Percentiles rank a stretch among this genome's conserved stretches.
Conservation (phyloP, 1,140 invertebrate genomes). For the Cydia pomonella region DNA sequence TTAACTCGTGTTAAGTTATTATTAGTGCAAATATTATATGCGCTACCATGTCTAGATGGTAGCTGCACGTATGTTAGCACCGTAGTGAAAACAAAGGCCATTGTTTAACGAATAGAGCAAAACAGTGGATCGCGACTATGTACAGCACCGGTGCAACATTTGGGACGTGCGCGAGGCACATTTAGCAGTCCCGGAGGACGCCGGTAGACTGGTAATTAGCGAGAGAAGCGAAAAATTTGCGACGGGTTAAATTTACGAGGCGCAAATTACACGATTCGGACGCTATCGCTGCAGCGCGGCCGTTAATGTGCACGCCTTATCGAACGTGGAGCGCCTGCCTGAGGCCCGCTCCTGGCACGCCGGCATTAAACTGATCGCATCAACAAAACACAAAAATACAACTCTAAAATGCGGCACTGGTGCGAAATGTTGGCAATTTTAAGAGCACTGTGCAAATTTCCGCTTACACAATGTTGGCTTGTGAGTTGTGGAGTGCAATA, state of each 20-base stretch:
- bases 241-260: slow-evolving; percentile 78
- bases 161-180: slow-evolving; percentile 73
- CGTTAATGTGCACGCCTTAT: slow-evolving; percentile 78
- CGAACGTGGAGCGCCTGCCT: slow-evolving; percentile 52
- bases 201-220: slow-evolving; percentile 76
- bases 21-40: slow-evolving; percentile 38
- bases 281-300: slow-evolving; percentile 72
- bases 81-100: slow-evolving; percentile 75
- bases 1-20: slow-evolving; percentile 40
- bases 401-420: slow-evolving; percentile 39
- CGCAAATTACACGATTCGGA: slow-evolving; percentile 76
- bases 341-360: slow-evolving; percentile 37
- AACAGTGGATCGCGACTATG: slow-evolving; percentile 56
- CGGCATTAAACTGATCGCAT: slow-evolving; percentile 61
- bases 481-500: slow-evolving; percentile 14
- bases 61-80: slow-evolving; percentile 70
- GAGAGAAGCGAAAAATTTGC: slow-evolving; percentile 78
- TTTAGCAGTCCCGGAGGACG: slow-evolving; percentile 76
- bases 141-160: slow-evolving; percentile 63
- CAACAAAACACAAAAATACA: slow-evolving; percentile 56
- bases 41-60: slow-evolving; percentile 56
- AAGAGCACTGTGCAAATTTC: slow-evolving; percentile 20
- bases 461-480: slow-evolving; percentile 26
- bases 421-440: slow-evolving; percentile 31
- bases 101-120: slow-evolving; percentile 67